Base-by-base conservation (phyloP, 2,888 invertebrate genomes). In the Mesorhabditis spiculigera region DNA sequence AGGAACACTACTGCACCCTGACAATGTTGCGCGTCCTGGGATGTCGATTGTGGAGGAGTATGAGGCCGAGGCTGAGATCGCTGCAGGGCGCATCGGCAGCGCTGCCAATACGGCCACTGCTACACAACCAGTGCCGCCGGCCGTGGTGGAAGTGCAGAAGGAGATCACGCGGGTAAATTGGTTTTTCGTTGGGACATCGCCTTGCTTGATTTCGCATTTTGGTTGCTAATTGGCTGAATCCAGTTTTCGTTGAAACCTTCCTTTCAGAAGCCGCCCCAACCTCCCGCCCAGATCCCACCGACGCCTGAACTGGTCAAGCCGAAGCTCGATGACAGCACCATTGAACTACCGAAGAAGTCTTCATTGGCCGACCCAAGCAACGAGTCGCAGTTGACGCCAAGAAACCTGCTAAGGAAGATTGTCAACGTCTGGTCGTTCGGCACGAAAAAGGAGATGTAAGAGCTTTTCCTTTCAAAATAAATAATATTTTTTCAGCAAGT, bases 1-100 rank as follows among this genome's bases (percentile, higher is more conserved):
- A 92, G 6, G 97, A 98, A 87, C 97, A 98, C 87, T 98, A 93
- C 87, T 99, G 98, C 86, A 97, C 98, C 0, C 90, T 98, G 75
- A 95, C 95, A n/a, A 89, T 95, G 67, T 93, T 99, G 87, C 91
- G 93, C 73, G 93, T 94, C 2, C 95, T 92, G 96, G 95, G 28
- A 93, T 93, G 4, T 94, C 93, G 13, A 82, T 88, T 79, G 85
- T 86, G 8, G 87, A 88, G 75, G 86, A 86, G 68, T 85, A 84
- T 65, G 85, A 85, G 67, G 82, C 80, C 16, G 85, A 85, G 71
- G 84, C 78, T 8, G 64, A n/a, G 28, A 73, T 71, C 2, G 70
- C 68, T 3, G 71, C 67, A 44, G 45, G 67, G 63, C 66, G 63
- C 63, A n/a, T 45, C 65, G 61, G 45, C 58, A n/a, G 63, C 65